phyloP scores from a whole-genome alignment of 2,797 vertebrate species.

The Phrynocephalus forsythii region DNA sequence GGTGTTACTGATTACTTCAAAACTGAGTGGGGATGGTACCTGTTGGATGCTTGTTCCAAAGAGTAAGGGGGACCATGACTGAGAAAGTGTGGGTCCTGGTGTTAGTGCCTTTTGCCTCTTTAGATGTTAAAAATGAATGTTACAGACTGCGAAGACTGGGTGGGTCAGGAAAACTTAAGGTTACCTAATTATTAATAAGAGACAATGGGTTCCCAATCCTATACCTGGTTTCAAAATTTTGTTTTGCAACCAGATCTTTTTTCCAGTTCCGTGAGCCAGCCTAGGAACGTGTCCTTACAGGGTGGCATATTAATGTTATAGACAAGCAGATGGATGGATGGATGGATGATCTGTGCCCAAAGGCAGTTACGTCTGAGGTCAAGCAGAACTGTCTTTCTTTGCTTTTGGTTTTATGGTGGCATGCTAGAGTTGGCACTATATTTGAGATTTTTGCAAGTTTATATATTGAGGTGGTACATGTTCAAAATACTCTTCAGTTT shows the following conservation, averaged over 20 bases:
- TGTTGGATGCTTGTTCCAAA: no score
- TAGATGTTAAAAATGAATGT: no score
- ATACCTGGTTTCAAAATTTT: not conserved
- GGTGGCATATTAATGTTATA: not conserved
- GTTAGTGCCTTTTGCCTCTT: no score
- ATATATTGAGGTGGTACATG: not conserved
- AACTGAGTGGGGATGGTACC: no score
- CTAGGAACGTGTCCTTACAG: not conserved
- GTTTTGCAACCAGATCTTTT: not conserved
- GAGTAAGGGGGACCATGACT: no score
- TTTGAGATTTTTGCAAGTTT: conserved; percentile 8
- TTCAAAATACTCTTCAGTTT: not conserved
- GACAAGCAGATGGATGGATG: not conserved
- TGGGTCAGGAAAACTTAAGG: not conserved
- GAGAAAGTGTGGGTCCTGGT: no score
- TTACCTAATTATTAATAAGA: not conserved
- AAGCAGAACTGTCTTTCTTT: not conserved
- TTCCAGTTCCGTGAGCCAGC: not conserved
- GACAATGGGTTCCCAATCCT: not conserved
- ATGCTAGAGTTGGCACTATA: not conserved
- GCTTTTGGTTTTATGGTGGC: not conserved
- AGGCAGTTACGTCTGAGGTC: not conserved
- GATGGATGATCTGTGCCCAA: not conserved
- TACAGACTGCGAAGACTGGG: no score
- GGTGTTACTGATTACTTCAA: no score